Evolutionary conservation across 2,888 invertebrate genomes (phyloP).

Genomic region (Xanthorhoe designata): DNA sequence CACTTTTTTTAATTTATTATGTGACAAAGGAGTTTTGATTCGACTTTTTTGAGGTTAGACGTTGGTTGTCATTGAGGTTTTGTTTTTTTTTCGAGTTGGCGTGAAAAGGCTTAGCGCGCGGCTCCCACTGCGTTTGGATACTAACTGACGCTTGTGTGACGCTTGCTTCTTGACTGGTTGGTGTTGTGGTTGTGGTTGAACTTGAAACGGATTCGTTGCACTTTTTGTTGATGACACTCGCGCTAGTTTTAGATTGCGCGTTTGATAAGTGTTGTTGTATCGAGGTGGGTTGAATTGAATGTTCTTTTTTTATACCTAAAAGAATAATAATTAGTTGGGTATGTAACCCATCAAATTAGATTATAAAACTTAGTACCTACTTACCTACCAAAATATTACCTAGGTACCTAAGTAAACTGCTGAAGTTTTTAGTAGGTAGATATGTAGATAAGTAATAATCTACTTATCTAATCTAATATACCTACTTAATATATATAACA

Average conservation of each 20-base stretch:
- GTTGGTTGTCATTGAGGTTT: constrained; percentile 22
- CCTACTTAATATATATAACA: too few species aligned
- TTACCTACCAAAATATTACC: too few species aligned
- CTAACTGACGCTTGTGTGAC: constrained; percentile 25
- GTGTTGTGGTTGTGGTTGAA: constrained; percentile 29
- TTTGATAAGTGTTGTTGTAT: constrained; percentile 8
- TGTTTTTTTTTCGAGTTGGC: not conserved
- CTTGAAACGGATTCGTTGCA: constrained; percentile 39
- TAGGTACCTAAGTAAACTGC: too few species aligned
- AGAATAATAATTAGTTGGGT: too few species aligned
- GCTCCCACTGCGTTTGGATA: constrained; percentile 3
- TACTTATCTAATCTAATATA: too few species aligned
- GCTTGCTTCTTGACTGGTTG: constrained; percentile 8
- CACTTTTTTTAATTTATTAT: constrained; percentile 4
- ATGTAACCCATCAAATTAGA: too few species aligned
- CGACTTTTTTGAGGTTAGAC: not conserved
- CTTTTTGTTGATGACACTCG: constrained; percentile 39
- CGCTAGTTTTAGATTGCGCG: constrained; percentile 27
- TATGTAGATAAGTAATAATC: too few species aligned
- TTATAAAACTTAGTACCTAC: too few species aligned
- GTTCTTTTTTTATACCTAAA: too few species aligned
- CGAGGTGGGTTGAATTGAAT: not conserved
- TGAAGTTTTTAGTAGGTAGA: too few species aligned
- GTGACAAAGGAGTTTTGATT: not conserved
- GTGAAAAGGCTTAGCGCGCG: constrained; percentile 1